phyloP scores from a whole-genome alignment of 2,113 vertebrate species.

The Sitta europaea region DNA sequence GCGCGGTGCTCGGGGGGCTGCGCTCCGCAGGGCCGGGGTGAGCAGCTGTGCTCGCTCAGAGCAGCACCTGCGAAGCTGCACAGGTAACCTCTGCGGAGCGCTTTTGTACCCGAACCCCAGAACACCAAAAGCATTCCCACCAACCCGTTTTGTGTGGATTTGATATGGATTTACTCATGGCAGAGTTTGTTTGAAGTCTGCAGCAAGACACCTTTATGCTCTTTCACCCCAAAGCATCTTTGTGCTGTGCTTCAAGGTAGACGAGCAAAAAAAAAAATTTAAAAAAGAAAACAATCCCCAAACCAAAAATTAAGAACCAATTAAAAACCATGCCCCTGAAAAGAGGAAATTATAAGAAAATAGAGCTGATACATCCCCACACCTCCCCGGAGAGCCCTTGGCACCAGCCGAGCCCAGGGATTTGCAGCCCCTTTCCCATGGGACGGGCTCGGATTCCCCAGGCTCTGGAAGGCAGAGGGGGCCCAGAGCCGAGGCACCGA shows the following conservation, averaged over 20 bases:
- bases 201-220: not conserved
- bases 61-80: not conserved
- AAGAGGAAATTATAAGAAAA: not conserved
- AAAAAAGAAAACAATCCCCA: not conserved
- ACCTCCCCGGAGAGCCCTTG: not conserved
- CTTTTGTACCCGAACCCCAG: not conserved
- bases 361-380: too few species aligned
- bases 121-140: slow-evolving; percentile 15
- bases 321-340: not conserved
- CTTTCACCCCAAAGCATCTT: not conserved
- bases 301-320: not conserved
- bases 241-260: not conserved
- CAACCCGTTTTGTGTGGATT: slow-evolving; percentile 19
- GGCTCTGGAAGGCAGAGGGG: not conserved
- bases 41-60: not conserved
- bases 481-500: fast-evolving
- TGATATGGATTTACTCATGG: slow-evolving; percentile 7
- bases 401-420: fast-evolving
- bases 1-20: too few species aligned
- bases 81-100: not conserved
- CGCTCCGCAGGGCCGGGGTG: not conserved
- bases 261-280: not conserved
- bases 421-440: too few species aligned
- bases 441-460: not conserved
- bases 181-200: slow-evolving; percentile 44